Conservation (phyloP, 2,797 vertebrate species). For the Spinibarbus caldwelli region DNA sequence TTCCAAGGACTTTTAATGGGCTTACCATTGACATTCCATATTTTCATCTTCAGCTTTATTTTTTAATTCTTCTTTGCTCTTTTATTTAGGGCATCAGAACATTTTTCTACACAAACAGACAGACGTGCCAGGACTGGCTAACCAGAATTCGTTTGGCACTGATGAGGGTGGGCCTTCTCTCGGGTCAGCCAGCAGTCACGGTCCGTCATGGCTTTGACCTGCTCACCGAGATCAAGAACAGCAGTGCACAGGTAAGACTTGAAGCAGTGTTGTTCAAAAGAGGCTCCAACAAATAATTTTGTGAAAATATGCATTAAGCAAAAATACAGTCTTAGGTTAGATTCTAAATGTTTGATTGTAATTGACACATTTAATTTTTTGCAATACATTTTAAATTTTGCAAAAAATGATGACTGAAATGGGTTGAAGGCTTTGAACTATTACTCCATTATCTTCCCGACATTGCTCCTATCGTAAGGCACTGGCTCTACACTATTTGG, state of each 20-base stretch:
- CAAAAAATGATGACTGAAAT: neutral
- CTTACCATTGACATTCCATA: neutral
- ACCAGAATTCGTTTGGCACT: constrained; percentile 94
- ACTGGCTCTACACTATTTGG: neutral
- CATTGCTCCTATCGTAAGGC: neutral
- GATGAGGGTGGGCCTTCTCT: constrained; percentile 95
- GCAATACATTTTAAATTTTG: neutral
- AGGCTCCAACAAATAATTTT: no score
- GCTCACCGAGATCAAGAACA: constrained; percentile 93
- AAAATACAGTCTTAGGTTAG: neutral
- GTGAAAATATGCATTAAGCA: neutral
- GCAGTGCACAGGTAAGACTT: constrained; percentile 83
- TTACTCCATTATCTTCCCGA: neutral
- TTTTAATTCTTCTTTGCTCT: neutral
- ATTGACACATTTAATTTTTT: neutral
- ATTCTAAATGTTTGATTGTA: neutral
- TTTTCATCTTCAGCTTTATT: neutral
- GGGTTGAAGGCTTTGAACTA: no score
- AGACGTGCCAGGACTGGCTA: constrained; percentile 98
- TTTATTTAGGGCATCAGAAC: constrained; percentile 88
- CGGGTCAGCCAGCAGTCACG: constrained; percentile 97
- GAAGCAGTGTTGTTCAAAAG: neutral
- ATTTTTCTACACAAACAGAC: constrained; percentile 97
- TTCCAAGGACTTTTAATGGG: neutral
- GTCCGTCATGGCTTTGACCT: constrained; percentile 97